These are phyloP conservation scores for Drosophila mayri DNA, from an alignment of 1,140 invertebrate species.

Conservation along the genomic window DNA sequence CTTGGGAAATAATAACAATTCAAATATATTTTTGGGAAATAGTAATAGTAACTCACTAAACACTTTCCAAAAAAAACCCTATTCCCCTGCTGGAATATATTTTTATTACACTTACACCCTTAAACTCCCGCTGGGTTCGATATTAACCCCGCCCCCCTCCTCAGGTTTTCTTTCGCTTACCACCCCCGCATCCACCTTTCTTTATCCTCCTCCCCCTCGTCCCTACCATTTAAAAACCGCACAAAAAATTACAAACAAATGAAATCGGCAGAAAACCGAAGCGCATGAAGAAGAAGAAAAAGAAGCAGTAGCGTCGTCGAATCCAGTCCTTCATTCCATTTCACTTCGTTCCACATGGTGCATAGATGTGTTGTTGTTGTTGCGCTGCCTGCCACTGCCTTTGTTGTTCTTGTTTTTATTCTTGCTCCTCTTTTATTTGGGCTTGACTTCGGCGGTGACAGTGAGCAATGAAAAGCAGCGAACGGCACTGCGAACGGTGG, in stretches of 20 bases:
- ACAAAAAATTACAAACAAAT: constrained; percentile 46
- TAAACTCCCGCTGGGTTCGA: constrained; percentile 27
- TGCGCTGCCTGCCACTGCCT: constrained; percentile 6
- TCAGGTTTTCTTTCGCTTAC: neutral
- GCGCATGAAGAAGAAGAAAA: constrained; percentile 22
- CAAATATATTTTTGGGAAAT: neutral
- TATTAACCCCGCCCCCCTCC: constrained; percentile 8
- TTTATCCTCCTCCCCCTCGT: neutral
- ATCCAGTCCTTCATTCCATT: constrained; percentile 68
- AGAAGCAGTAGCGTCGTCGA: constrained; percentile 30
- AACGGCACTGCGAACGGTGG: constrained; percentile 35
- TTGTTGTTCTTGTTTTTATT: constrained; percentile 43
- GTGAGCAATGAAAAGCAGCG: constrained; percentile 65
- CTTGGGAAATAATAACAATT: neutral
- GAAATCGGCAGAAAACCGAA: constrained; percentile 41
- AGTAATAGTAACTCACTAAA: neutral
- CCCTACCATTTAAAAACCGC: constrained; percentile 19
- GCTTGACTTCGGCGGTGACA: constrained; percentile 64
- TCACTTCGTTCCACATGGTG: constrained; percentile 70
- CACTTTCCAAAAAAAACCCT: neutral
- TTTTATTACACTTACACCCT: constrained; percentile 19
- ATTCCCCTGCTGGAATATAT: constrained; percentile 5
- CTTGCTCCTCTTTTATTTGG: constrained; percentile 44
- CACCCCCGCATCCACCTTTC: neutral
- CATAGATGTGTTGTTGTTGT: constrained; percentile 33